A percentile compares a stretch with the other conserved stretches of the same genome.
Evolutionary conservation across 2,888 invertebrate genomes (phyloP).

Genomic region (Plebejus melissa): DNA sequence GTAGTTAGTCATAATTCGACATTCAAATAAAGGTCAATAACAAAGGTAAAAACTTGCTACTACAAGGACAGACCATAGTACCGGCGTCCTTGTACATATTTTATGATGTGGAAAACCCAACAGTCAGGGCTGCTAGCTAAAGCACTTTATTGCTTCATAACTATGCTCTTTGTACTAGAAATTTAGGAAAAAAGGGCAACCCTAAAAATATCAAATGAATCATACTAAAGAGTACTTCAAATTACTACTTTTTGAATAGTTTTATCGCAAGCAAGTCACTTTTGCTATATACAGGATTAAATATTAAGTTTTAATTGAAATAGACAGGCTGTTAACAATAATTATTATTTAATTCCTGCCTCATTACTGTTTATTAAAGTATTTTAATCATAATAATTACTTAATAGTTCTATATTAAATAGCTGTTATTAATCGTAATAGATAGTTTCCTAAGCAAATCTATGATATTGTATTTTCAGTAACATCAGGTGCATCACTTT

Average conservation of each 20-base stretch:
- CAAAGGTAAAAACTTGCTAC: not conserved
- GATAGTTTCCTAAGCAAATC: not conserved
- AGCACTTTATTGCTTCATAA: not conserved
- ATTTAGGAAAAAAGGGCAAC: not conserved
- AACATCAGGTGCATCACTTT: not conserved
- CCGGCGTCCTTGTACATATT: not conserved
- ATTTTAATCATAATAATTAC: not conserved
- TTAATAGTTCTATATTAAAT: not conserved
- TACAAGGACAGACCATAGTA: not conserved
- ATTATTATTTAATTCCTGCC: not conserved
- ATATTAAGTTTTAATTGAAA: not conserved
- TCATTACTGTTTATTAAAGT: not conserved
- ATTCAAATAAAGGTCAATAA: not conserved
- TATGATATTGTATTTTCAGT: not conserved
- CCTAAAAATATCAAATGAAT: not conserved
- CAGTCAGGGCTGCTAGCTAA: not conserved
- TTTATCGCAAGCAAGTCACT: no score
- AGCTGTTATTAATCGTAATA: not conserved
- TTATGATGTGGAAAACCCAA: not conserved
- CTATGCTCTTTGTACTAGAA: not conserved
- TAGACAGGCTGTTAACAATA: not conserved
- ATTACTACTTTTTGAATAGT: not conserved
- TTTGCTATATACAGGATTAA: no score
- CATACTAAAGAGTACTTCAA: not conserved
- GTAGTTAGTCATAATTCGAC: not conserved